Evolutionary conservation across 2,113 vertebrate genomes (phyloP).

Genomic region (Bombycilla garrulus): DNA sequence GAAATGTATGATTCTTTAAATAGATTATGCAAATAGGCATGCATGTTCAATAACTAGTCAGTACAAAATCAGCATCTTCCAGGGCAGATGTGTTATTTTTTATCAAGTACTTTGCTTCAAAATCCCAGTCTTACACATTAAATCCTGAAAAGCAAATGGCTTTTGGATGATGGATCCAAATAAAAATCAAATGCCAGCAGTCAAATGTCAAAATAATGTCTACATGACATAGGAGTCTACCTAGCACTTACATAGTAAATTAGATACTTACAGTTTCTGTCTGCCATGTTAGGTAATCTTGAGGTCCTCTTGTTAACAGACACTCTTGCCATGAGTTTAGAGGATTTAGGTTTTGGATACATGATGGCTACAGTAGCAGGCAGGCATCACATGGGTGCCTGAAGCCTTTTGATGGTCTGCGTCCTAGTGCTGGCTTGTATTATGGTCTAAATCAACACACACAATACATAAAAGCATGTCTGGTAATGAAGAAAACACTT

Average conservation of each 20-base stretch:
- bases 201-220: neutral
- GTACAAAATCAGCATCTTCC: neutral
- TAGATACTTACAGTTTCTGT: neutral
- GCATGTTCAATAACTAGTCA: neutral
- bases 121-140: neutral
- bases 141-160: neutral
- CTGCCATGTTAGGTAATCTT: neutral
- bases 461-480: neutral
- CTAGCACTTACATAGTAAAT: neutral
- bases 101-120: neutral
- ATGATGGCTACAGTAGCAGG: neutral
- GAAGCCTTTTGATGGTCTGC: neutral
- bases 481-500: neutral
- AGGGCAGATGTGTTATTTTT: neutral
- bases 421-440: neutral
- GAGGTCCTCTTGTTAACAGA: neutral
- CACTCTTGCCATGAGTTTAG: neutral
- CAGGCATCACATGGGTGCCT: neutral
- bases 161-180: neutral
- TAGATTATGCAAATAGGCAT: neutral
- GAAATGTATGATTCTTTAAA: neutral
- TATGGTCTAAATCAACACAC: neutral
- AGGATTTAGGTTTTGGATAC: neutral
- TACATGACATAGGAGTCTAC: neutral
- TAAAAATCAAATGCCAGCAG: neutral